phyloP scores from a whole-genome alignment of 2,888 invertebrate genomes.

The Clivina fossor region DNA sequence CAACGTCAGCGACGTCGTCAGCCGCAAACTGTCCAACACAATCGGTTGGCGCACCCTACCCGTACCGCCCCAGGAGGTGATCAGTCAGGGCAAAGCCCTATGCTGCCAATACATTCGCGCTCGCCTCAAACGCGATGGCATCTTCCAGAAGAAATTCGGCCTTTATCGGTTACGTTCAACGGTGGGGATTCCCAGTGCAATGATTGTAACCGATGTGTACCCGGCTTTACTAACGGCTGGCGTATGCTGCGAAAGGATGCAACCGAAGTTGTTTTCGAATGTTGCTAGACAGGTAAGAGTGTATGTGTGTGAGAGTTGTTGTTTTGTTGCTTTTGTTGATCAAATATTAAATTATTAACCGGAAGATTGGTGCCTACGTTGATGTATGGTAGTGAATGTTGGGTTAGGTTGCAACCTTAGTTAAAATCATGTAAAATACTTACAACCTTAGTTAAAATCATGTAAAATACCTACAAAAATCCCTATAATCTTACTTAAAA shows the following conservation, averaged over 20 bases:
- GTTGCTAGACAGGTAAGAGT: slow-evolving; percentile 73
- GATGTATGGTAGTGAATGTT: no score
- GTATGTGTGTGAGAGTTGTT: slow-evolving; percentile 46
- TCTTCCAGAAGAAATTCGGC: slow-evolving; percentile 74
- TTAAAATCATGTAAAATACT: no score
- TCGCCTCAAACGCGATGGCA: slow-evolving; percentile 71
- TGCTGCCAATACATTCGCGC: slow-evolving; percentile 77
- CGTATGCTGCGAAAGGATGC: slow-evolving; percentile 67
- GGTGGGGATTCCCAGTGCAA: slow-evolving; percentile 55
- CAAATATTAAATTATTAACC: no score
- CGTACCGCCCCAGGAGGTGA: slow-evolving; percentile 58
- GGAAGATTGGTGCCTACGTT: no score
- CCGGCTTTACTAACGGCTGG: slow-evolving; percentile 64
- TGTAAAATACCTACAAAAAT: no score
- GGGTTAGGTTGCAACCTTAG: no score
- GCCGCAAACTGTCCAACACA: slow-evolving; percentile 73
- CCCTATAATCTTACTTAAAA: no score
- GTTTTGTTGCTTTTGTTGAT: no score
- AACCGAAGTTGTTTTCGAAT: slow-evolving; percentile 73
- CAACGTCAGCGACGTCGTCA: slow-evolving; percentile 73
- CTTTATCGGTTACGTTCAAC: slow-evolving; percentile 66
- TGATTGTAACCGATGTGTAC: slow-evolving; percentile 63
- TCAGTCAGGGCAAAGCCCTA: slow-evolving; percentile 66
- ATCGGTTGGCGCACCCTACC: slow-evolving; percentile 63
- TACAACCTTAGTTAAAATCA: no score